Base-by-base conservation (phyloP, 2,888 invertebrate genomes). In the Hydropsyche betteni region DNA sequence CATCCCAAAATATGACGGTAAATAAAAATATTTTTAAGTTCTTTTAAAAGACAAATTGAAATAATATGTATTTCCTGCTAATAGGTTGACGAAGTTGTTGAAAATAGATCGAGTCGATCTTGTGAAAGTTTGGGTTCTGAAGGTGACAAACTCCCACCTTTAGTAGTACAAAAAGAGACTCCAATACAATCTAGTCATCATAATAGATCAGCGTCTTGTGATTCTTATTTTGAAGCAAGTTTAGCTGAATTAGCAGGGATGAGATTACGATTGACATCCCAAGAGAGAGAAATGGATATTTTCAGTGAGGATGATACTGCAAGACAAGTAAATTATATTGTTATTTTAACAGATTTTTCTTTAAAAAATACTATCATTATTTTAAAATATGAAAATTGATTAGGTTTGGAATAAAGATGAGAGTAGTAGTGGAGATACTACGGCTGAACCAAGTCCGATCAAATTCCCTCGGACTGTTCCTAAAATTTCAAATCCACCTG, bases 161-260 rank as follows among this genome's bases (percentile, higher is more conserved):
- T 77, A 85, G 91, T 83, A 0, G 14, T 76, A 68, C 76, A 72
- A n/a, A 77, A 76, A 7, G 76, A 79, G 53, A 64, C 75, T 2
- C 75, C 78, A 75, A 53, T 76, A 74, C 44, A 85, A 0, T 81
- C 84, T 73, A 84, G 84, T 77, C 87, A 86, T 24, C 86, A 85
- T 81, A 86, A 85, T 81, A 89, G 92, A 69, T 96, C 96, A 0
- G 94, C 96, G 0, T 96, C 96, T 0, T 96, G 97, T 84, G 97
- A 97, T 84, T 97, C 96, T 0, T 97, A 97, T 86, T 97, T 97
- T 86, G 96, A 96, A 88, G 91, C 88, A 81, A 90, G 89, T 88
- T 91, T 86, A 88, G 92, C 84, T 36, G 95, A 95, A 84, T 86
- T 95, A 72, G 94, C 94, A n/a, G 94, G 94, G 82, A 91, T 95